These are phyloP conservation scores for Eublepharis macularius DNA, from an alignment of 2,113 vertebrate genomes.

Conservation along the genomic window DNA sequence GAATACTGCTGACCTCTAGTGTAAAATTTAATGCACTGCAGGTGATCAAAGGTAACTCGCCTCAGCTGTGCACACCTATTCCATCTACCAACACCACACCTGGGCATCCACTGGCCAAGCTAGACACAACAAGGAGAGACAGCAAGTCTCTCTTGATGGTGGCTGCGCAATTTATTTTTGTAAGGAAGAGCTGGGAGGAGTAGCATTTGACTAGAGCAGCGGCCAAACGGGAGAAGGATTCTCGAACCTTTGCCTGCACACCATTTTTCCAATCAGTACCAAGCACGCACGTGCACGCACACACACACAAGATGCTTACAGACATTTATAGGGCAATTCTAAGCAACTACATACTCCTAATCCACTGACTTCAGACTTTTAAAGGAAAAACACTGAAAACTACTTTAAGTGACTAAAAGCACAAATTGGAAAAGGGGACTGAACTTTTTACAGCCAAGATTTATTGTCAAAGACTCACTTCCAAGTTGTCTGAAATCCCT, in stretches of 20 bases:
- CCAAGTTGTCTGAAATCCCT: background rate
- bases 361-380: background rate
- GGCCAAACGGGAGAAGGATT: too few relatives aligned
- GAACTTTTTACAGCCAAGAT: background rate
- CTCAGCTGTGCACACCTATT: accelerated
- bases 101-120: background rate
- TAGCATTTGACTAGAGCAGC: too few relatives aligned
- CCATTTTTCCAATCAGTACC: too few relatives aligned
- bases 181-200: too few relatives aligned
- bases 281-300: too few relatives aligned
- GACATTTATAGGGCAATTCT: background rate
- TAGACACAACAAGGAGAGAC: too few relatives aligned
- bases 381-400: background rate
- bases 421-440: background rate
- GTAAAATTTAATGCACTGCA: background rate
- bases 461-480: background rate
- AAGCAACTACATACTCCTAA: background rate
- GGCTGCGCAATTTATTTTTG: too few relatives aligned
- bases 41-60: accelerated
- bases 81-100: background rate
- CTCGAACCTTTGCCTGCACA: too few relatives aligned
- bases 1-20: constrained; percentile 56
- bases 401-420: background rate
- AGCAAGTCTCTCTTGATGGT: too few relatives aligned
- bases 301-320: too few relatives aligned